phyloP scores from a whole-genome alignment of 1,140 invertebrate genomes.

The Diachasma alloeum region DNA sequence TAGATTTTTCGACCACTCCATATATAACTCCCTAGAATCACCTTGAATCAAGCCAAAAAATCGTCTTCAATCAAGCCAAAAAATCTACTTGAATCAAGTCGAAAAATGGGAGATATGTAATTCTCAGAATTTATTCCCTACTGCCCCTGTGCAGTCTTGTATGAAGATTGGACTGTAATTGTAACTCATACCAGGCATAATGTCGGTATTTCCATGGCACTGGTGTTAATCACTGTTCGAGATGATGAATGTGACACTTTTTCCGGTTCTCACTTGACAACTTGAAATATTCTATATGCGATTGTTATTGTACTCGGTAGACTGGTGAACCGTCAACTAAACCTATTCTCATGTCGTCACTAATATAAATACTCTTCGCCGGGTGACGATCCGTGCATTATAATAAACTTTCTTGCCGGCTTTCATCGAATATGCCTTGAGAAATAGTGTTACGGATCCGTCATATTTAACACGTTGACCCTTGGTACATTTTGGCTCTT shows the following conservation, averaged over 20 bases:
- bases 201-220: constrained; percentile 44
- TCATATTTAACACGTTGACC: constrained; percentile 40
- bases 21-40: too few relatives aligned
- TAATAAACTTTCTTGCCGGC: constrained; percentile 66
- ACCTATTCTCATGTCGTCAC: constrained; percentile 54
- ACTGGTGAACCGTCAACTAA: constrained; percentile 55
- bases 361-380: constrained; percentile 64
- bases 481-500: background rate
- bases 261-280: background rate
- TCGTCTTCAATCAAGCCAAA: too few relatives aligned
- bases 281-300: constrained; percentile 36
- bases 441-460: constrained; percentile 60
- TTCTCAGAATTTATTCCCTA: background rate
- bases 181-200: constrained; percentile 44
- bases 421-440: constrained; percentile 62
- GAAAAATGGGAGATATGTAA: too few relatives aligned
- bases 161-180: background rate
- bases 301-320: constrained; percentile 49
- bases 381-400: constrained; percentile 64
- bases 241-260: background rate
- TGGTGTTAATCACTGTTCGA: background rate
- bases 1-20: too few relatives aligned
- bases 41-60: too few relatives aligned
- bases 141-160: background rate
- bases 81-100: too few relatives aligned